Conservation (phyloP, 2,888 invertebrate genomes). For the Drosophila trichaetosa region DNA sequence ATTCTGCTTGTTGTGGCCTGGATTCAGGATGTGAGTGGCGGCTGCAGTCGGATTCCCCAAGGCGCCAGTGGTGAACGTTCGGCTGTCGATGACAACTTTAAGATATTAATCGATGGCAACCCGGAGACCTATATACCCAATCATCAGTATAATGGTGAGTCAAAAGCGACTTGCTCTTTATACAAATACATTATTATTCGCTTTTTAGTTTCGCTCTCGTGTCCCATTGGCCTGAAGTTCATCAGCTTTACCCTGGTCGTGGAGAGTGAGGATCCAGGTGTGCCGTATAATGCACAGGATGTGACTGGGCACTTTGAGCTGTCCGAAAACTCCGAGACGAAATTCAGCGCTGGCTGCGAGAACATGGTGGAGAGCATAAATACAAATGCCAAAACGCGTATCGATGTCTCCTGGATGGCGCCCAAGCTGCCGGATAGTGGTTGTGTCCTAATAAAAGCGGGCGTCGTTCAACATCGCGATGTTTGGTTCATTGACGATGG, state of each 20-base stretch:
- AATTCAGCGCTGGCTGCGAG: constrained; percentile 91
- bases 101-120: constrained; percentile 89
- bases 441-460: constrained; percentile 93
- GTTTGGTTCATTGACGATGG: constrained; percentile 94
- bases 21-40: constrained; percentile 25
- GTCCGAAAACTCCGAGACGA: constrained; percentile 90
- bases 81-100: constrained; percentile 89
- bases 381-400: constrained; percentile 90
- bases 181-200: not conserved
- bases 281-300: constrained; percentile 80
- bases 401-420: constrained; percentile 93
- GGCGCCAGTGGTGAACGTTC: constrained; percentile 85
- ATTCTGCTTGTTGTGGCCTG: constrained; percentile 16
- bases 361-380: constrained; percentile 93
- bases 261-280: constrained; percentile 87
- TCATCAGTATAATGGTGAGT: constrained; percentile 89
- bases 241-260: constrained; percentile 92
- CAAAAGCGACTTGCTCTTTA: not conserved
- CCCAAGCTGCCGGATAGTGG: constrained; percentile 90
- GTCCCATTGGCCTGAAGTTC: constrained; percentile 89
- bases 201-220: constrained; percentile 88
- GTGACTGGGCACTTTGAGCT: constrained; percentile 88
- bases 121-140: constrained; percentile 89
- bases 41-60: constrained; percentile 86
- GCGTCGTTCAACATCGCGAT: constrained; percentile 90